phyloP scores from a whole-genome alignment of 2,888 invertebrate genomes.

The Venusia cambrica region DNA sequence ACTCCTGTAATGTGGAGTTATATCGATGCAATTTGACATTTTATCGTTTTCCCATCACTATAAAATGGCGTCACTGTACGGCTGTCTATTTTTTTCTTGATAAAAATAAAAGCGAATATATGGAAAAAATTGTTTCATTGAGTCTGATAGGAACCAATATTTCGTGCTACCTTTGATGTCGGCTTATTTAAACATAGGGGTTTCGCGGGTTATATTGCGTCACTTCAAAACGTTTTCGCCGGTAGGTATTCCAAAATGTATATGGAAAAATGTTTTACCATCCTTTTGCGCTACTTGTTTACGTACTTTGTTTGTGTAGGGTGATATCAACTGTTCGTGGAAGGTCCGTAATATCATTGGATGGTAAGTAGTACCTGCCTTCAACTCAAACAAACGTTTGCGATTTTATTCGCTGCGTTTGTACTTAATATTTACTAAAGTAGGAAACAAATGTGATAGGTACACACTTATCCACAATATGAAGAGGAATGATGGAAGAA shows the following conservation, averaged over 20 bases:
- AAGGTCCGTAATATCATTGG: constrained; percentile 6
- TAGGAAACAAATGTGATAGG: too few species aligned
- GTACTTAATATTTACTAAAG: too few species aligned
- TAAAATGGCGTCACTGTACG: constrained; percentile 30
- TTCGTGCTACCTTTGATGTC: constrained; percentile 62
- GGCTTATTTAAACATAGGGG: constrained; percentile 67
- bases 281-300: constrained; percentile 28
- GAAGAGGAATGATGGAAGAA: too few species aligned
- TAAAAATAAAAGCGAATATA: constrained; percentile 35
- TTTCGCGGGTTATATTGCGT: constrained; percentile 56
- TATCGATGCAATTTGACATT: constrained; percentile 33
- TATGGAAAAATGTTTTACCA: constrained; percentile 37
- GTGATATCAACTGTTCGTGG: constrained; percentile 23
- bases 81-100: constrained; percentile 31
- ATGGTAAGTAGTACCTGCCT: constrained; percentile 2
- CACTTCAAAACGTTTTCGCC: constrained; percentile 47
- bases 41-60: constrained; percentile 32
- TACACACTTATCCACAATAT: too few species aligned
- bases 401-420: too few species aligned
- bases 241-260: constrained; percentile 37
- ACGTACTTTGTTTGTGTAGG: constrained; percentile 24
- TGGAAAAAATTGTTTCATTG: constrained; percentile 49
- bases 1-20: constrained; percentile 31
- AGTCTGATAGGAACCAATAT: constrained; percentile 51
- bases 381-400: too few species aligned